phyloP scores from a whole-genome alignment of 1,140 invertebrate species.

The Scaptomyza graminum region DNA sequence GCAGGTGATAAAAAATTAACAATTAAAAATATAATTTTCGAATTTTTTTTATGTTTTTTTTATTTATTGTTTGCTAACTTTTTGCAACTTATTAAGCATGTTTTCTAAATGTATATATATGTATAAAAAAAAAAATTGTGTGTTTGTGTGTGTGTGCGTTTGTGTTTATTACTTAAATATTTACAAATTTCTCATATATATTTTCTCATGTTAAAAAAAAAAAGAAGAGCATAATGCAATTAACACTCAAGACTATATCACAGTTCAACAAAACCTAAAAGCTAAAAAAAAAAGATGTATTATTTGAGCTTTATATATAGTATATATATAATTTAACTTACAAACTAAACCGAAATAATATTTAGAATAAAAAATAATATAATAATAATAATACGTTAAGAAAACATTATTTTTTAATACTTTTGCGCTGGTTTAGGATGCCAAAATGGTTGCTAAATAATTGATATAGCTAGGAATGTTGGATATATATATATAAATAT shows the following conservation, averaged over 20 bases:
- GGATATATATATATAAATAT: too few species aligned
- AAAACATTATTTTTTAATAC: conserved; percentile 46
- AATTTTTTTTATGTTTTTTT: neutral
- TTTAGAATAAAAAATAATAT: conserved; percentile 12
- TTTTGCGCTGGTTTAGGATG: conserved; percentile 48
- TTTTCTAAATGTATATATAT: conserved; percentile 5
- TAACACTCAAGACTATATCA: conserved; percentile 68
- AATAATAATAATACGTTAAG: conserved; percentile 1
- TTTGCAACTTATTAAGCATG: conserved; percentile 25
- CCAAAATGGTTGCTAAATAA: conserved; percentile 12
- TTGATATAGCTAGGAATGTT: conserved; percentile 2
- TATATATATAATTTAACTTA: conserved; percentile 25
- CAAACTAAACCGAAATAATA: conserved; percentile 8
- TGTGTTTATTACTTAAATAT: conserved; percentile 17
- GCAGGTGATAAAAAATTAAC: too few species aligned
- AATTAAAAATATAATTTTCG: too few species aligned
- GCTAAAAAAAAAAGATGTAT: conserved; percentile 39
- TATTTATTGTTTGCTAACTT: conserved; percentile 39
- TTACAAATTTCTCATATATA: conserved; percentile 18
- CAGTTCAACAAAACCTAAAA: conserved; percentile 53
- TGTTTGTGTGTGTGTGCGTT: neutral
- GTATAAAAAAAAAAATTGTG: conserved; percentile 5
- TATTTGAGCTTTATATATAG: conserved; percentile 1
- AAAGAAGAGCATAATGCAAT: conserved; percentile 41
- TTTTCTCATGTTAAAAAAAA: conserved; percentile 9